Evolutionary conservation across 64 coral and sea anemone genomes (phyloP), one percentile per base, ranked within the genome.

Genomic region (Astreopora myriophthalma): DNA sequence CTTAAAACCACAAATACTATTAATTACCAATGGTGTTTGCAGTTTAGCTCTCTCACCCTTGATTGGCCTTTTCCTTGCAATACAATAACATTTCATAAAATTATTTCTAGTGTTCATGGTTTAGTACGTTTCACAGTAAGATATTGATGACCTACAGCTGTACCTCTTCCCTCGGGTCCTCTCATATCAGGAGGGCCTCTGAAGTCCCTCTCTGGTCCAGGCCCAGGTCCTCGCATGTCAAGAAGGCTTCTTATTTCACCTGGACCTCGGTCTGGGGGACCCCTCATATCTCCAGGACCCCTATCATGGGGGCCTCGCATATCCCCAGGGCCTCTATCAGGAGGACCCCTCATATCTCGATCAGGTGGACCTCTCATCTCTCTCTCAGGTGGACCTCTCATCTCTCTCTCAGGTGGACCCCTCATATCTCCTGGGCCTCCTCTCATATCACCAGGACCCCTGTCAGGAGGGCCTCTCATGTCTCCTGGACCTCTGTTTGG

Each of bases 131-230:
- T n/a, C n/a, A n/a, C n/a, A n/a, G n/a, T n/a, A n/a, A n/a, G n/a
- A n/a, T n/a, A n/a, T n/a, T n/a, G n/a, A n/a, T n/a, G n/a, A n/a
- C n/a, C n/a, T n/a, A n/a, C n/a, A n/a, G n/a, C 3, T 17, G 6
- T 71, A 86, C 83, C 83, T 86, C 83, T 90, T 42, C 76, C 76
- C 32, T 87, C 34, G 10, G 86, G 92, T 38, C 92, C 95, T 79
- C 94, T 92, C 83, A 95, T 95, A n/a, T 96, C 94, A 71, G 79
- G 38, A 48, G 90, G 94, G 12, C 94, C 94, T 42, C 88, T 76
- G 20, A 85, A 96, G 65, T 96, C 94, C 30, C 94, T 92, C 9
- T 86, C n/a, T n/a, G n/a, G 94, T 76, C 93, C 88, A 61, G 87
- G 79, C 11, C 79, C 78, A 75, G 86, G 90, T 1, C 91, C 90